Percentiles rank a stretch among this genome's conserved stretches.
Evolutionary conservation across 1,140 invertebrate species (phyloP).

Genomic region (Geopemphigus sp.): DNA sequence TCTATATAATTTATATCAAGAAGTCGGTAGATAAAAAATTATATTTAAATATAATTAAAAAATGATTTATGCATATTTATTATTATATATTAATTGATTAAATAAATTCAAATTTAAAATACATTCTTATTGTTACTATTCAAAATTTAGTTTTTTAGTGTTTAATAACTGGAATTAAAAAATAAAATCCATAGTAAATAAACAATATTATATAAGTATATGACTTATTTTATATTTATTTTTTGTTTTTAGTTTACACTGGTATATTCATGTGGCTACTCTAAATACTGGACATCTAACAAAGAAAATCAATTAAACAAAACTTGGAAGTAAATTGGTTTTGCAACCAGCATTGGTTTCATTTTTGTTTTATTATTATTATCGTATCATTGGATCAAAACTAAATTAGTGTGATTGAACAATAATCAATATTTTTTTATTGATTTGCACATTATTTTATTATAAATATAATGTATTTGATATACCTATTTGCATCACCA

Average conservation of each 20-base stretch:
- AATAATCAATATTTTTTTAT: slow-evolving; percentile 38
- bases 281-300: slow-evolving; percentile 17
- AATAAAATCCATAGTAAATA: no score
- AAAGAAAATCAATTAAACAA: slow-evolving; percentile 39
- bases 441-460: slow-evolving; percentile 45
- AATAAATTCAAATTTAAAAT: no score
- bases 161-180: no score
- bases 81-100: no score
- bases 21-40: no score
- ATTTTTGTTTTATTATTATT: background rate
- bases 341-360: background rate
- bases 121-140: no score
- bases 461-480: slow-evolving; percentile 35
- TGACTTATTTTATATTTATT: background rate
- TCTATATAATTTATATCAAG: no score
- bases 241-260: slow-evolving; percentile 34
- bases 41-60: no score
- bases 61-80: no score
- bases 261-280: slow-evolving; percentile 5
- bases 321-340: slow-evolving; percentile 16
- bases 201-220: background rate
- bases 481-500: slow-evolving; percentile 7
- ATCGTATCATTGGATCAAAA: slow-evolving; percentile 34
- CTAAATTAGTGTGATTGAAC: slow-evolving; percentile 34
- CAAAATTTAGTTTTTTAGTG: no score